These are phyloP conservation scores for Chionoecetes opilio DNA, from an alignment of 1,140 invertebrate species.

Conservation along the genomic window DNA sequence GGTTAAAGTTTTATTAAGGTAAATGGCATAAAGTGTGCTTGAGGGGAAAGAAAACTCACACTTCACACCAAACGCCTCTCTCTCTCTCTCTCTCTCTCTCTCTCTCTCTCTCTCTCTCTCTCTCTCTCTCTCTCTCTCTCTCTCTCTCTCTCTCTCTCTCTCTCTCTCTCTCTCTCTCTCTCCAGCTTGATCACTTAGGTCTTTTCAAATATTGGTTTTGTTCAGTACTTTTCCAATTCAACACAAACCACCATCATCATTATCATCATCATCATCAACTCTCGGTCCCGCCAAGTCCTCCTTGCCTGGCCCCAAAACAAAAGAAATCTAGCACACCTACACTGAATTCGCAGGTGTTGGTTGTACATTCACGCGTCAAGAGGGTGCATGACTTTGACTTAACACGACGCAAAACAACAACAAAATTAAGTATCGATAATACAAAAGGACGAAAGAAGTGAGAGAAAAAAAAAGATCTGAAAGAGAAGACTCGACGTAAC, in stretches of 20 bases:
- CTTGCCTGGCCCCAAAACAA: too few species aligned
- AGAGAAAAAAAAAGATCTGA: not conserved
- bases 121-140: not conserved
- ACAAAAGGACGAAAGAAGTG: not conserved
- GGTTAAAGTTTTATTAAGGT: not conserved
- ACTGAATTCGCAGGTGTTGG: too few species aligned
- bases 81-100: constrained; percentile 18
- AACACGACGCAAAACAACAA: not conserved
- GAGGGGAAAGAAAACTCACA: not conserved
- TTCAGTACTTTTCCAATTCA: too few species aligned
- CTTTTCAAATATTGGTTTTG: too few species aligned
- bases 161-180: too few species aligned
- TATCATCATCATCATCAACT: too few species aligned
- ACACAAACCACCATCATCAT: too few species aligned
- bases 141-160: not conserved
- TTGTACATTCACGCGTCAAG: too few species aligned
- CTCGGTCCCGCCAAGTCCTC: too few species aligned
- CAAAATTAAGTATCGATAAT: not conserved
- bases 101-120: not conserved
- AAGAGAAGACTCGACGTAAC: not conserved
- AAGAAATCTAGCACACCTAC: too few species aligned
- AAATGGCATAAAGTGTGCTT: not conserved
- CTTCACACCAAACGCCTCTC: not conserved
- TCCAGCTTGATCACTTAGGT: too few species aligned
- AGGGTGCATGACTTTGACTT: too few species aligned